phyloP scores from a whole-genome alignment of 2,888 invertebrate genomes.

The Graphium colonna region DNA sequence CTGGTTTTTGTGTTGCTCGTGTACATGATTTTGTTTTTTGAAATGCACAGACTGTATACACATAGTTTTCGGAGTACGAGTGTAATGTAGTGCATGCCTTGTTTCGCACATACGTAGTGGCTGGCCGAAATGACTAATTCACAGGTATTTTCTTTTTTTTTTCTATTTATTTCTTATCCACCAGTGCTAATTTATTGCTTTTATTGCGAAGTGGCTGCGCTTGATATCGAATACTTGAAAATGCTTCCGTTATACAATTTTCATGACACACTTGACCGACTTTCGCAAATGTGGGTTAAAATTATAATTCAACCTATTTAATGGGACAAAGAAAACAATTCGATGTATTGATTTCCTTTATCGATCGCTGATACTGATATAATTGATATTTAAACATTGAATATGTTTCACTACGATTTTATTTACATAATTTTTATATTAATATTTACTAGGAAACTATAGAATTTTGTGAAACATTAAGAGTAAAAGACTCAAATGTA shows the following conservation, averaged over 20 bases:
- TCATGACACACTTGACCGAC: neutral
- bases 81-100: constrained; percentile 74
- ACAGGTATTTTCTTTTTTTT: constrained; percentile 73
- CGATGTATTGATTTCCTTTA: too few relatives aligned
- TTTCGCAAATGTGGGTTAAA: neutral
- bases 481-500: too few relatives aligned
- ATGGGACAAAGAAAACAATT: too few relatives aligned
- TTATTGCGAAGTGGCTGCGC: constrained; percentile 20
- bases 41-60: constrained; percentile 66
- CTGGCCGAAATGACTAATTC: constrained; percentile 80
- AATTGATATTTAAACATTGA: too few relatives aligned
- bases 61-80: constrained; percentile 63
- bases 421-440: too few relatives aligned
- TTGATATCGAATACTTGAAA: constrained; percentile 1
- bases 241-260: neutral
- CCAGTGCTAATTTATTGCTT: neutral
- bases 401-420: too few relatives aligned
- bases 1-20: constrained; percentile 66
- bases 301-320: neutral
- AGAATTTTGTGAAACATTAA: too few relatives aligned
- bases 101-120: constrained; percentile 63
- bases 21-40: constrained; percentile 62
- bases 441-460: too few relatives aligned
- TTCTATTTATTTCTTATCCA: constrained; percentile 39
- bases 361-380: too few relatives aligned